Evolutionary conservation across 2,888 invertebrate genomes (phyloP).

Genomic region (Caenorhabditis virilis): DNA sequence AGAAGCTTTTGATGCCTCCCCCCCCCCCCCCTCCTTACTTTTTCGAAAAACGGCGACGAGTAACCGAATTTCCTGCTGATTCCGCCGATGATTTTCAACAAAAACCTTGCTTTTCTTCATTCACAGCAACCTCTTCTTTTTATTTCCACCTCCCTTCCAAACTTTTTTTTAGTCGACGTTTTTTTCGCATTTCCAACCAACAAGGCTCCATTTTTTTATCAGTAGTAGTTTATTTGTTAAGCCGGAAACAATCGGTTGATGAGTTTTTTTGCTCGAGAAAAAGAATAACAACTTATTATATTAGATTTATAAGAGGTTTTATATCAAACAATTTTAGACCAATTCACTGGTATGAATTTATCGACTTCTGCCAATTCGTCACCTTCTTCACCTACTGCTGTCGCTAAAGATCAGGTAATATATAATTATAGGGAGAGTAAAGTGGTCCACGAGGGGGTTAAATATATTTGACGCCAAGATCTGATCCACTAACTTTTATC

Average conservation of each 20-base stretch:
- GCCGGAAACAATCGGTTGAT: no score
- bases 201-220: not conserved
- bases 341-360: constrained; percentile 38
- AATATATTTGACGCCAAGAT: constrained; percentile 1
- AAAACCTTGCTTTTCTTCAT: not conserved
- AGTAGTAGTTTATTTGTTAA: no score
- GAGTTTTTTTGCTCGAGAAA: no score
- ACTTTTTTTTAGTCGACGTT: not conserved
- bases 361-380: constrained; percentile 32
- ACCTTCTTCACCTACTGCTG: constrained; percentile 10
- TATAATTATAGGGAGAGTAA: no score
- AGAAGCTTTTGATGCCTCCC: no score
- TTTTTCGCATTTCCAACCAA: not conserved
- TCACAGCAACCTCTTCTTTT: constrained; percentile 11
- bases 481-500: constrained; percentile 7
- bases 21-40: not conserved
- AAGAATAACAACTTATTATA: no score
- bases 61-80: constrained; percentile 42
- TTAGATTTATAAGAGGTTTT: no score
- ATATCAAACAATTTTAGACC: no score
- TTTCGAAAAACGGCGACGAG: constrained; percentile 9
- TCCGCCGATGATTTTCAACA: constrained; percentile 28
- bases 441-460: not conserved
- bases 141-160: constrained; percentile 5
- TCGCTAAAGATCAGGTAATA: constrained; percentile 30